Base-by-base conservation (phyloP, 2,113 vertebrate genomes). In the Tychaedon coryphoeus region DNA sequence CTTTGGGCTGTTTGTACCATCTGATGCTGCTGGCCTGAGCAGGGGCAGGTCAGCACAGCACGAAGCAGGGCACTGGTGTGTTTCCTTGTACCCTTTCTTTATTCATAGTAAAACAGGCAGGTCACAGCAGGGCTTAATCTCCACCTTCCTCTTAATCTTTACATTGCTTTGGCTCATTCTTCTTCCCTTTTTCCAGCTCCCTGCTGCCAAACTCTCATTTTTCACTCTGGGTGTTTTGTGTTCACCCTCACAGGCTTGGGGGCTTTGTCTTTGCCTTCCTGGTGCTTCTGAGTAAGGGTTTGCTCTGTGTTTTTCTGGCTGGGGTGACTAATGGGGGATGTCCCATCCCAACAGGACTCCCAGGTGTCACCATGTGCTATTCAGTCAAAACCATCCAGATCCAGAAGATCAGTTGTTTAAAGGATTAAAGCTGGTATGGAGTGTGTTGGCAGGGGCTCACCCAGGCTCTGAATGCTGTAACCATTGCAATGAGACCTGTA, bases 21-120 rank as follows among this genome's bases (percentile, higher is more conserved):
- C 67, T 92, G 82, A 92, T 93, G 58, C 73, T 54, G 64, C 51
- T 86, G 62, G 61, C 54, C 69, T 90, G 6, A 61, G 20, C 10
- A 42, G 40, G 47, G 60, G 28, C 48, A 83, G 62, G 57, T 92
- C 77, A 82, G 88, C 75, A 26, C n/a, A 75, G 75, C 54, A 26
- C 11, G 19, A 86, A 86, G 78, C 74, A 67, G 72, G 62, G 77
- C 82, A 60, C 48, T 84, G 51, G 19, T 85, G 48, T 58, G n/a
- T 64, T 61, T 65, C 74, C 34, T 48, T 94, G 12, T 54, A 31
- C 17, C 22, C 34, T 60, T 73, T 61, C n/a, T 82, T 51, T 29
- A 77, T n/a, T 40, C 28, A 0, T 4, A 78, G 77, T 61, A 57
- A 61, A 75, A 65, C 8, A 4, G 19, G 29, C n/a, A 77, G 47